phyloP scores from a whole-genome alignment of 2,797 vertebrate genomes.

The Sebastolobus altivelis region DNA sequence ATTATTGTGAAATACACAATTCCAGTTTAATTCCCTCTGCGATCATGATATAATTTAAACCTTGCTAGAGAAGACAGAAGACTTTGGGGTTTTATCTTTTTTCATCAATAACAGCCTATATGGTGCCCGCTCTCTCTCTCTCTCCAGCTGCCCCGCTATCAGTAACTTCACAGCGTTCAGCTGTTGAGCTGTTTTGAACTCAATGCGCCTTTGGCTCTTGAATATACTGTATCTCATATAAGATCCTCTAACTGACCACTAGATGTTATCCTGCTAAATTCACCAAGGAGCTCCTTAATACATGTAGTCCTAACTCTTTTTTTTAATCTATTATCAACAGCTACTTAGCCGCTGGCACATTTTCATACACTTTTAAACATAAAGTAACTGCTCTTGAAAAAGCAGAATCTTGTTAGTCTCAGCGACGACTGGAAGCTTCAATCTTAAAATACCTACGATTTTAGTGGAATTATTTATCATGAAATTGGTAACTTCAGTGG shows the following conservation, averaged over 20 bases:
- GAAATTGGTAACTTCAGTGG: slow-evolving; percentile 1
- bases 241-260: slow-evolving; percentile 50
- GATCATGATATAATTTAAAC: slow-evolving; percentile 20
- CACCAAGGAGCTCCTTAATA: slow-evolving; percentile 39
- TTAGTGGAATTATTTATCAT: slow-evolving; percentile 10
- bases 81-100: slow-evolving; percentile 16
- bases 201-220: slow-evolving; percentile 43
- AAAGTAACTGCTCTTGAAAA: slow-evolving; percentile 3
- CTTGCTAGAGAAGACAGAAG: slow-evolving; percentile 1
- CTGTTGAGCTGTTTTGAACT: slow-evolving; percentile 60
- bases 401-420: slow-evolving; percentile 34
- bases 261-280: slow-evolving; percentile 55
- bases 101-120: neutral
- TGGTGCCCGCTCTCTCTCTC: slow-evolving; percentile 10
- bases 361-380: slow-evolving; percentile 24
- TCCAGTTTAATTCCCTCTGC: neutral
- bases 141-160: slow-evolving; percentile 53
- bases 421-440: slow-evolving; percentile 6
- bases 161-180: slow-evolving; percentile 58
- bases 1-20: slow-evolving; percentile 3
- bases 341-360: slow-evolving; percentile 41
- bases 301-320: slow-evolving; percentile 21
- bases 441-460: slow-evolving; percentile 6
- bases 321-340: slow-evolving; percentile 54
- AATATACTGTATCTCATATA: slow-evolving; percentile 46